Conservation (phyloP, 2,888 invertebrate species). For the Papilio demoleus region DNA sequence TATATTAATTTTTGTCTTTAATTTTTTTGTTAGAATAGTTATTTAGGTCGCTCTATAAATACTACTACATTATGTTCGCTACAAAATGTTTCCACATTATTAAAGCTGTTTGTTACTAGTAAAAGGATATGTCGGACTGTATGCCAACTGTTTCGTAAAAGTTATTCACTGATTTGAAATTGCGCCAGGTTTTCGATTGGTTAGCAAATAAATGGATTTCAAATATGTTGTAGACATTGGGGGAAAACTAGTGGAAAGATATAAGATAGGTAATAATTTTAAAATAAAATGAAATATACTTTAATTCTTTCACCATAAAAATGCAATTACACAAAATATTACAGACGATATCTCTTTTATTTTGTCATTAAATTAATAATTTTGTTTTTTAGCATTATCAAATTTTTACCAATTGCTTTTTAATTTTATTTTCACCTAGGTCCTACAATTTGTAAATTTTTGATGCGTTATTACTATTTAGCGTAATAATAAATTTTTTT, state of each 20-base stretch:
- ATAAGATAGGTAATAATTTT: background rate
- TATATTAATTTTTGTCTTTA: background rate
- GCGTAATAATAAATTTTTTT: too few species aligned
- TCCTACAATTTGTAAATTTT: too few species aligned
- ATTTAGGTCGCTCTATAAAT: background rate
- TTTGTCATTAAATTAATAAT: too few species aligned
- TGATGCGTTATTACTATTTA: too few species aligned
- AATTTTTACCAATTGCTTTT: too few species aligned
- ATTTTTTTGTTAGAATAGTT: background rate
- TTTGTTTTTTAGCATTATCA: too few species aligned
- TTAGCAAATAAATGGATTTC: slow-evolving; percentile 23
- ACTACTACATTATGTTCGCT: background rate
- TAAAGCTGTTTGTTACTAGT: slow-evolving; percentile 9
- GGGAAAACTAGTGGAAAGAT: background rate
- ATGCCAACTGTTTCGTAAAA: slow-evolving; percentile 31
- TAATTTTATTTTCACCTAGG: too few species aligned
- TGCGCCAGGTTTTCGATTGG: slow-evolving; percentile 27
- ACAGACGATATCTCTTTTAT: too few species aligned
- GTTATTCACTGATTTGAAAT: slow-evolving; percentile 32
- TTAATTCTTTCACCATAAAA: too few species aligned
- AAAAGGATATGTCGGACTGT: slow-evolving; percentile 15
- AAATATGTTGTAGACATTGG: background rate
- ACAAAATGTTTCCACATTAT: slow-evolving; percentile 8
- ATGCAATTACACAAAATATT: too few species aligned
- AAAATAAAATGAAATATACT: too few species aligned